phyloP scores from a whole-genome alignment of 2,797 vertebrate genomes.

The Philypnodon macrostomus region DNA sequence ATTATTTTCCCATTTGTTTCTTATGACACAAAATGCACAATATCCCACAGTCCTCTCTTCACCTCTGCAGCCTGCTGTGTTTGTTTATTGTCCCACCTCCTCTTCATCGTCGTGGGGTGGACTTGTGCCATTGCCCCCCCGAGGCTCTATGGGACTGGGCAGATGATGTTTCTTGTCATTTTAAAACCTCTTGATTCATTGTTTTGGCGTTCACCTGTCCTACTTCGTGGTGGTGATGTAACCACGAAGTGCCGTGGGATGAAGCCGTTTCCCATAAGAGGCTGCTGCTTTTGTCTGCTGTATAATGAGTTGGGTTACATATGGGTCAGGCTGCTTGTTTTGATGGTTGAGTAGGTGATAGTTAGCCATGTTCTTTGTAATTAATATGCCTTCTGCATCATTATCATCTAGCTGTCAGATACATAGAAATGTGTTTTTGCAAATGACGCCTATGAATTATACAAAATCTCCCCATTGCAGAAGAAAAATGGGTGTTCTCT shows the following conservation, averaged over 20 bases:
- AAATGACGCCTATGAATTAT: too few species aligned
- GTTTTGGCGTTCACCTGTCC: constrained; percentile 28
- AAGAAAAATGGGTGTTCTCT: too few species aligned
- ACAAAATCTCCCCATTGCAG: too few species aligned
- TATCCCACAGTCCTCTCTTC: constrained; percentile 7
- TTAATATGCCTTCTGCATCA: neutral
- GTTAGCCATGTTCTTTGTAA: neutral
- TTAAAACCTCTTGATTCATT: constrained; percentile 13
- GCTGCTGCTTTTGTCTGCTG: constrained; percentile 4
- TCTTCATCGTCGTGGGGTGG: constrained; percentile 24
- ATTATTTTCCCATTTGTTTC: neutral
- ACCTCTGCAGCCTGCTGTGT: constrained; percentile 19
- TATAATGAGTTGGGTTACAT: constrained; percentile 4
- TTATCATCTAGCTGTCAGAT: too few species aligned
- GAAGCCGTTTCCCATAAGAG: constrained; percentile 3
- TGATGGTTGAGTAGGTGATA: neutral
- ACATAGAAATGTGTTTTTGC: neutral
- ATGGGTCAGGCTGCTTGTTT: neutral
- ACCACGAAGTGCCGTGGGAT: constrained; percentile 4
- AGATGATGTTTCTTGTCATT: constrained; percentile 30
- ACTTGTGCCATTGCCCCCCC: constrained; percentile 26
- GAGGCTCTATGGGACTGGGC: constrained; percentile 23
- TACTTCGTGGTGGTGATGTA: constrained; percentile 37
- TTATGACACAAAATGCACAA: neutral
- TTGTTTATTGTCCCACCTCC: constrained; percentile 43